These are phyloP conservation scores for Macaria liturata DNA, from an alignment of 2,888 invertebrate species.

Conservation along the genomic window DNA sequence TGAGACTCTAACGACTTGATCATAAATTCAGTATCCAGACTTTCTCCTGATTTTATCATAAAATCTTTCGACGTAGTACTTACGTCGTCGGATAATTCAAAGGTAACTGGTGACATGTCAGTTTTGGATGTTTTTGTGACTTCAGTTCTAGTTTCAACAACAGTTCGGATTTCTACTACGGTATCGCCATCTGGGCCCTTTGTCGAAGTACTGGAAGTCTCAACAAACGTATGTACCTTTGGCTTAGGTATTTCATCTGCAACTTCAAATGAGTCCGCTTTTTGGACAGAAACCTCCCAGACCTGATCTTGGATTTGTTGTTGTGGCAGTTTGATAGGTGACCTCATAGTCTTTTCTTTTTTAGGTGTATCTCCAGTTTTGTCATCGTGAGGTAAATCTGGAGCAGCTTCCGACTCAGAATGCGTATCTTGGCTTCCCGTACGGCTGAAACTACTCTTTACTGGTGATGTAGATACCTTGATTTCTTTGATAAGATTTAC, in stretches of 20 bases:
- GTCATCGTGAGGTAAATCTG: conserved; percentile 76
- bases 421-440: conserved; percentile 83
- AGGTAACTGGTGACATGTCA: conserved; percentile 68
- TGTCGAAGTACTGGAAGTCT: conserved; percentile 47
- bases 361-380: conserved; percentile 67
- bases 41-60: conserved; percentile 80
- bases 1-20: conserved; percentile 79
- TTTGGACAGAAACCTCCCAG: conserved; percentile 73
- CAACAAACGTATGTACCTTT: conserved; percentile 43
- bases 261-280: conserved; percentile 66
- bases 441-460: conserved; percentile 77
- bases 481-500: conserved; percentile 81
- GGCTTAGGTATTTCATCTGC: conserved; percentile 57
- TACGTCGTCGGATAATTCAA: conserved; percentile 70
- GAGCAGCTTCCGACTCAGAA: conserved; percentile 80
- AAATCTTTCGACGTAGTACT: conserved; percentile 73
- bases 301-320: conserved; percentile 75
- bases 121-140: conserved; percentile 57
- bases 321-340: conserved; percentile 73
- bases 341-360: conserved; percentile 61
- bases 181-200: conserved; percentile 57
- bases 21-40: conserved; percentile 78
- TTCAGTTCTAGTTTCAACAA: conserved; percentile 55
- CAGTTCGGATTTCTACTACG: conserved; percentile 53
- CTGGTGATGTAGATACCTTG: conserved; percentile 77